Evolutionary conservation across 2,797 vertebrate genomes (phyloP), one percentile per base, ranked within the genome.

Genomic region (Coccyzus lansbergi): DNA sequence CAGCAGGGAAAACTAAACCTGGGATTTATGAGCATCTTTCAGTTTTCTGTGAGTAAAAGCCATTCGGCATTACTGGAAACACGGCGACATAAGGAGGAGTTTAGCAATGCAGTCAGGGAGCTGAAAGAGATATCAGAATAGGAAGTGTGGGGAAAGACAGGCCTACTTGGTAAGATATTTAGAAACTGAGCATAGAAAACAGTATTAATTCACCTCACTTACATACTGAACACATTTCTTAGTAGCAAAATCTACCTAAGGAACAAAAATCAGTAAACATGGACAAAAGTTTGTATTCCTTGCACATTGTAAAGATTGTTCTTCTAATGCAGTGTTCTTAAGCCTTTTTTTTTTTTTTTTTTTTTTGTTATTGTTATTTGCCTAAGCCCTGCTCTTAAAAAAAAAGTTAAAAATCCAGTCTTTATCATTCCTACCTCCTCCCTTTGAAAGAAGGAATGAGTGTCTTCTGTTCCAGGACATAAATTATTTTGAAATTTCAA

Each of bases 51-150:
- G 34, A 55, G 44, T n/a, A 59, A 69, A 83, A 84, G 13, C 31
- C 12, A n/a, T 78, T 86, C 51, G 79, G 36, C 29, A 9, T 59
- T 69, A 19, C 13, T 25, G n/a, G 67, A 69, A 53, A 36, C 25
- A 18, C 2, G 3, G 4, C 10, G 25, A 0, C 3, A 4, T 20
- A 44, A 65, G n/a, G 72, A 69, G 5, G 15, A 20, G 29, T 74
- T 56, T 26, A 17, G 42, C 20, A 75, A 6, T 4, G 31, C 5
- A 71, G 40, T 8, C 17, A 17, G 58, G 34, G 19, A 77, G 38
- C 31, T 52, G 31, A 79, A 52, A 53, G 9, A 8, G 7, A 7
- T n/a, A n/a, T 40, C 72, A 74, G 42, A 34, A 69, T 10, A 55
- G 29, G 1, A 9, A 56, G 16, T 7, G 15, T 46, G 22, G 33